Conservation (phyloP, 2,888 invertebrate species). For the Microplitis manilae region DNA sequence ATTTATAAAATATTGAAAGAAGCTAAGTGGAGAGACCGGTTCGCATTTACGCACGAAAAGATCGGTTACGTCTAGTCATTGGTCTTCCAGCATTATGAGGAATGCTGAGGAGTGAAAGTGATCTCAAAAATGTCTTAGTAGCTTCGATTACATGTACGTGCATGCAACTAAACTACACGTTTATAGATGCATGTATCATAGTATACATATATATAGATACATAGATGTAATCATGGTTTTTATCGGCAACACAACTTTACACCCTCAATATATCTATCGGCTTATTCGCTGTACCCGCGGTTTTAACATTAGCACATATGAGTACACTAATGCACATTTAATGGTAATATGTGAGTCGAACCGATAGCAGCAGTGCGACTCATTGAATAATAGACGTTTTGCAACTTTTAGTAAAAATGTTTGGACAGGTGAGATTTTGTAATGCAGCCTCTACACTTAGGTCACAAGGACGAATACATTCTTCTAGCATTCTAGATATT, state of each 20-base stretch:
- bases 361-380: slow-evolving; percentile 42
- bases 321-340: slow-evolving; percentile 1
- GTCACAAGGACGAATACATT: slow-evolving; percentile 37
- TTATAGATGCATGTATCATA: slow-evolving; percentile 3
- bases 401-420: slow-evolving; percentile 57
- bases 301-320: neutral
- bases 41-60: slow-evolving; percentile 18
- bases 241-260: neutral
- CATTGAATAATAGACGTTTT: slow-evolving; percentile 55
- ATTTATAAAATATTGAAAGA: neutral
- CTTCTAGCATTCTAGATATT: slow-evolving; percentile 10
- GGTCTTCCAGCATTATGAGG: slow-evolving; percentile 56
- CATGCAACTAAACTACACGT: neutral
- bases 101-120: slow-evolving; percentile 67
- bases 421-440: slow-evolving; percentile 57
- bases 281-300: no score
- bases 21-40: slow-evolving; percentile 8
- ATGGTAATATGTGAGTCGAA: neutral
- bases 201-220: no score
- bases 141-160: neutral
- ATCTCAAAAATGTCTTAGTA: slow-evolving; percentile 63
- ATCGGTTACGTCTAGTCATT: slow-evolving; percentile 28
- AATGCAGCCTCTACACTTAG: slow-evolving; percentile 50
- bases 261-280: neutral
- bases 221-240: neutral